These are phyloP conservation scores for Leptodirus hochenwartii DNA, from an alignment of 2,888 invertebrate genomes.

Conservation along the genomic window DNA sequence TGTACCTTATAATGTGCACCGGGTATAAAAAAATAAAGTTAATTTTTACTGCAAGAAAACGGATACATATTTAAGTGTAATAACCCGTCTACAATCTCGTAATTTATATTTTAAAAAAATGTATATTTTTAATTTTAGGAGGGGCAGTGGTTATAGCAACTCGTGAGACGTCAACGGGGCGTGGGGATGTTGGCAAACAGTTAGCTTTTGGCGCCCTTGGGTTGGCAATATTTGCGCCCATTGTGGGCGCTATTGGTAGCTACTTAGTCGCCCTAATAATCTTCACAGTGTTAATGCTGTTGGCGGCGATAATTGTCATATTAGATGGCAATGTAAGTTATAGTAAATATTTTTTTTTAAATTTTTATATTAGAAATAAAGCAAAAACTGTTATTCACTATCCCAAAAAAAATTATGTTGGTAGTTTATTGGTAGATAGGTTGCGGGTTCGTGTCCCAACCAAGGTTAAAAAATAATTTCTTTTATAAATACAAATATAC, in stretches of 20 bases:
- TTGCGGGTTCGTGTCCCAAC: too few species aligned
- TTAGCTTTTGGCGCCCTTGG: conserved; percentile 59
- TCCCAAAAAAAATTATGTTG: conserved; percentile 1
- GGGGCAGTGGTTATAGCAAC: conserved; percentile 69
- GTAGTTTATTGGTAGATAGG: conserved; percentile 1
- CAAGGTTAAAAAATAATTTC: too few species aligned
- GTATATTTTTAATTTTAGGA: too few species aligned
- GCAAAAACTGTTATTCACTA: conserved; percentile 1
- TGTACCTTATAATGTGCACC: too few species aligned
- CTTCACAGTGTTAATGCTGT: conserved; percentile 35
- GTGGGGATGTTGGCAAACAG: conserved; percentile 64
- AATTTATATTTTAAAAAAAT: too few species aligned
- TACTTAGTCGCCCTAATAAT: conserved; percentile 35
- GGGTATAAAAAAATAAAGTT: too few species aligned
- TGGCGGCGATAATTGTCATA: conserved; percentile 41
- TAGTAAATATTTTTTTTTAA: not conserved
- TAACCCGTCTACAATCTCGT: too few species aligned
- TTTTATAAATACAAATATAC: too few species aligned
- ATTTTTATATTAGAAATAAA: conserved; percentile 2
- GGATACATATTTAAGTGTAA: too few species aligned
- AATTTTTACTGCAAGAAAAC: too few species aligned
- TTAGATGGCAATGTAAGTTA: conserved; percentile 31
- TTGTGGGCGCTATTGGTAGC: conserved; percentile 26
- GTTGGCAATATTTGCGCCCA: conserved; percentile 48
- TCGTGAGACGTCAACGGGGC: conserved; percentile 58